Evolutionary conservation across 2,888 invertebrate species (phyloP), one percentile per base, ranked within the genome.

Genomic region (Synergus japonicus): DNA sequence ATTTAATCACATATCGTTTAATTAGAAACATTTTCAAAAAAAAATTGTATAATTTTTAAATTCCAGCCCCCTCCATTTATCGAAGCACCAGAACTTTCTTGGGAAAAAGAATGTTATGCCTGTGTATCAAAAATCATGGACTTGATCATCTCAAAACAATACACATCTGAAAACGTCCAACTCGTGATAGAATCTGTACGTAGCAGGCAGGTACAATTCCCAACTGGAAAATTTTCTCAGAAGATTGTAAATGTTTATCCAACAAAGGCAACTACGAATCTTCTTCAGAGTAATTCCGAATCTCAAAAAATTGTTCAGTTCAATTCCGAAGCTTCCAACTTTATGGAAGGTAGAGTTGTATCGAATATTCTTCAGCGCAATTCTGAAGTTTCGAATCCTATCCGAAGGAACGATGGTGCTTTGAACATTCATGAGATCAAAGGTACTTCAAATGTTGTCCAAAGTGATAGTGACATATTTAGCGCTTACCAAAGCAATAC

Each of bases 201-300:
- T 4, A 37, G n/a, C 4, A 54, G 18, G 7, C 54, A 12, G 41
- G 41, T 58, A 0, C n/a, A 73, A 41, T 37, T 73, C 4, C 5
- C 73, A 0, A 66, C 78, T 66, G 82, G 82, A 76, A 77, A 77
- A 22, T 7, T 76, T 58, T 7, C 37, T 37, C 9, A 80, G n/a
- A 41, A 66, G 64, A 77, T 58, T 58, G 63, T 29, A 13, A 63
- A 76, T 8, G 5, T 0, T 37, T n/a, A 9, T 3, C 37, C 37
- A 12, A 37, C 41, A 8, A 49, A 73, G 15, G 10, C 3, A 29
- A 4, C 9, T 29, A 37, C 29, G 10, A 73, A 29, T 12, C 49
- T n/a, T 43, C 7, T 43, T 18, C 13, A 73, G 15, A 73, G 4
- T 49, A 49, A 54, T 54, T 8, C 41, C 3, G 37, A 4, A 41